Conservation (phyloP, 1,140 invertebrate genomes). For the Procambarus clarkii region DNA sequence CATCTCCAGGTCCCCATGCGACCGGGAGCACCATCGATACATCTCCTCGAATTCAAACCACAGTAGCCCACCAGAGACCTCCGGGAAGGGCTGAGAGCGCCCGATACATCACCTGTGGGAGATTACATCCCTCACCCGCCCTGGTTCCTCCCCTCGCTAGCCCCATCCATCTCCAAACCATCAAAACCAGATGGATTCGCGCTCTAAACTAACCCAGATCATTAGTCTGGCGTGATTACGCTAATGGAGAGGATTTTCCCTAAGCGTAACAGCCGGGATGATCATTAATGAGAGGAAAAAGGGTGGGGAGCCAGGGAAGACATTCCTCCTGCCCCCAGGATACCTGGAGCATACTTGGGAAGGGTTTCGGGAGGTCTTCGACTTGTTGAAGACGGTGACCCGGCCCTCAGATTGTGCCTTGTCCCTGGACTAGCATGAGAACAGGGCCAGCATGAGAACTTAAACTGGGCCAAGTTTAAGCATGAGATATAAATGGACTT, state of each 20-base stretch:
- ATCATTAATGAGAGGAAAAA: neutral
- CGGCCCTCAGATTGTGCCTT: no score
- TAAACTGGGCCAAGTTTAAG: no score
- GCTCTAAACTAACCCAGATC: slow-evolving; percentile 13
- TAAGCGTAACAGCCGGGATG: slow-evolving; percentile 6
- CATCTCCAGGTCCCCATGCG: neutral
- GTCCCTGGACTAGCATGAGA: no score
- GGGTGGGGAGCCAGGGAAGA: neutral
- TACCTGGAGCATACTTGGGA: no score
- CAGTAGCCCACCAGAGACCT: neutral
- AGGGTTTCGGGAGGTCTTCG: no score
- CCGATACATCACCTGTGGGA: neutral
- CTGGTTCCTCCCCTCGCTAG: neutral
- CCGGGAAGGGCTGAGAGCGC: neutral
- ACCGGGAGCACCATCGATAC: neutral
- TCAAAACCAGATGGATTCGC: neutral
- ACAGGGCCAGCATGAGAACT: no score
- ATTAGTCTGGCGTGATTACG: slow-evolving; percentile 39
- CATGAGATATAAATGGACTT: no score
- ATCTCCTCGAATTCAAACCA: neutral
- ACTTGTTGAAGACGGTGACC: no score
- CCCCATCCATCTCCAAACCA: neutral
- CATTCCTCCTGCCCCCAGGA: neutral
- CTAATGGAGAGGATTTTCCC: slow-evolving; percentile 35
- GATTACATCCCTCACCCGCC: neutral